Conservation (phyloP, 2,797 vertebrate species). For the Tokudaia tokunoshimensis region DNA sequence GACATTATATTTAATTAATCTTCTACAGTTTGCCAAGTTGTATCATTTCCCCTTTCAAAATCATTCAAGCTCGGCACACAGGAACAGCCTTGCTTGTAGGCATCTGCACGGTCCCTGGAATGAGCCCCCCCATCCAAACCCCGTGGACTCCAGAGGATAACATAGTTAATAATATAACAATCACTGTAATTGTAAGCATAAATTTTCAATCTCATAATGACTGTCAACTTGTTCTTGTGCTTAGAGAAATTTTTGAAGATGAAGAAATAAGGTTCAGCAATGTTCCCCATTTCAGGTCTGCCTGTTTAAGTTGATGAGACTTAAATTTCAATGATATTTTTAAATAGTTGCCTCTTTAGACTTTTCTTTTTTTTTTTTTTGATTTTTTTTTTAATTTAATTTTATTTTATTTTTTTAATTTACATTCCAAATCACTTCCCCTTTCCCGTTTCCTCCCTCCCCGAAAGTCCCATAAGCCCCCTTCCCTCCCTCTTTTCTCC, state of each 20-base stretch:
- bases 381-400: no score
- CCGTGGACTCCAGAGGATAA: no score
- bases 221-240: neutral
- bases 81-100: neutral
- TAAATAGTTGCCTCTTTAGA: neutral
- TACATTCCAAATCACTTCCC: no score
- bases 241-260: neutral
- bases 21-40: slow-evolving; percentile 57
- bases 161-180: neutral
- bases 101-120: neutral
- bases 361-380: no score
- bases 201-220: neutral
- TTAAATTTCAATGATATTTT: slow-evolving; percentile 12
- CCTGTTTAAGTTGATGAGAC: neutral
- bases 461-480: no score
- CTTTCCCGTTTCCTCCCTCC: no score
- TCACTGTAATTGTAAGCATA: neutral
- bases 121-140: neutral
- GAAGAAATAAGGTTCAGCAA: neutral
- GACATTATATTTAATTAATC: slow-evolving; percentile 35
- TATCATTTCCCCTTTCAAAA: slow-evolving; percentile 15
- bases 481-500: no score
- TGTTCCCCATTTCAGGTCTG: neutral
- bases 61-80: neutral
- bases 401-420: no score